Conservation (phyloP, 1,140 invertebrate species). For the Drosophila tristis region DNA sequence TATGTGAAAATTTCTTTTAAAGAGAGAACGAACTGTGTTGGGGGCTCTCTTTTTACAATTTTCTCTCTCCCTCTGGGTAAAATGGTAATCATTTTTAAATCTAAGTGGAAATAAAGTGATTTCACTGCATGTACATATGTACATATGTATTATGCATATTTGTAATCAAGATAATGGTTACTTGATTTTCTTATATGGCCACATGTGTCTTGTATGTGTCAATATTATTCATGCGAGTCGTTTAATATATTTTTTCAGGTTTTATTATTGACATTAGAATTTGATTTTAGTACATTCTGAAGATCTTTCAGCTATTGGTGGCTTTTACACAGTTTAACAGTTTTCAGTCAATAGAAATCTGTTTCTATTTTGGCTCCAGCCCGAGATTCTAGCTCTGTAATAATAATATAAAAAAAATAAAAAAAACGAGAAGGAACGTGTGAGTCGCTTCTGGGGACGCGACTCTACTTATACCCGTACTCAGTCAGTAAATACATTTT, state of each 20-base stretch:
- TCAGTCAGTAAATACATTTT: no score
- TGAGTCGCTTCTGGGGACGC: no score
- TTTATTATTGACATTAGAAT: slow-evolving; percentile 1
- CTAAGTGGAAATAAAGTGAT: no score
- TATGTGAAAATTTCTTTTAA: no score
- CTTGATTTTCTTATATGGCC: slow-evolving; percentile 6
- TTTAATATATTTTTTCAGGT: neutral
- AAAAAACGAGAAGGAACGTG: no score
- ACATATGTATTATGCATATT: neutral
- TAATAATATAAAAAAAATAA: neutral
- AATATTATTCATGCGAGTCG: neutral
- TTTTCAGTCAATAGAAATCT: no score
- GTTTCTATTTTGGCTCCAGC: slow-evolving; percentile 1
- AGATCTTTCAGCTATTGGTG: slow-evolving; percentile 5
- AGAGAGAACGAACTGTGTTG: no score
- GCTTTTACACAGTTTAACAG: neutral
- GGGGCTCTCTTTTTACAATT: no score
- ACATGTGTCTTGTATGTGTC: slow-evolving; percentile 1
- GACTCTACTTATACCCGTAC: no score
- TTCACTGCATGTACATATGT: neutral
- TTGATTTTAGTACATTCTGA: neutral
- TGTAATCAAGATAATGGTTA: slow-evolving; percentile 24
- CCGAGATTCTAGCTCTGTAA: no score
- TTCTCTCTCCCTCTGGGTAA: no score
- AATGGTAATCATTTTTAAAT: no score